These are phyloP conservation scores for Plebejus anna DNA, from an alignment of 2,888 invertebrate species.

Conservation along the genomic window DNA sequence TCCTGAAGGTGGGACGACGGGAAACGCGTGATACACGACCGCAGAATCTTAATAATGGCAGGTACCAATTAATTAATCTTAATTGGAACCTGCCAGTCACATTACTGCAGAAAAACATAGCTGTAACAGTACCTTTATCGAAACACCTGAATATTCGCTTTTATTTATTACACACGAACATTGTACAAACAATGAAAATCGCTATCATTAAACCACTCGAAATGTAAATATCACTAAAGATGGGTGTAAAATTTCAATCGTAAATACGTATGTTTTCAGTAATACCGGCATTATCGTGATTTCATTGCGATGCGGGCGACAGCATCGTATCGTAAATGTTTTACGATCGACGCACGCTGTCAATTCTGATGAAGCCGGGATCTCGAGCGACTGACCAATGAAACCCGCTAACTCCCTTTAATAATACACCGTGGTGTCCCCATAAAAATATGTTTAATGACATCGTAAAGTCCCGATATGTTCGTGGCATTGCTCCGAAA, in stretches of 20 bases:
- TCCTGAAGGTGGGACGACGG: too few species aligned
- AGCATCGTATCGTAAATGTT: constrained; percentile 54
- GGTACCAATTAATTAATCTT: too few species aligned
- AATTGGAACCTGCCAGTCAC: too few species aligned
- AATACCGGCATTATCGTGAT: constrained; percentile 48
- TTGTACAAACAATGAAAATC: constrained; percentile 4
- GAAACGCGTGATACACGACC: too few species aligned
- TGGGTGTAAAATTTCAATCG: constrained; percentile 36
- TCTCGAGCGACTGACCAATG: constrained; percentile 65
- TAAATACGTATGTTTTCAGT: constrained; percentile 42
- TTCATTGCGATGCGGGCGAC: constrained; percentile 47
- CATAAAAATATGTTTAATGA: constrained; percentile 79
- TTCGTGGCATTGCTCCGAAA: constrained; percentile 60
- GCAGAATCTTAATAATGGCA: too few species aligned
- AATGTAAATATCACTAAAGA: constrained; percentile 31
- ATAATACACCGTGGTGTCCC: constrained; percentile 68
- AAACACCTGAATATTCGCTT: neutral
- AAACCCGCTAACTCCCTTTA: constrained; percentile 61
- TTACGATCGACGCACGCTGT: constrained; percentile 61
- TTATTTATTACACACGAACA: constrained; percentile 4
- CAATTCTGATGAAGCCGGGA: constrained; percentile 61
- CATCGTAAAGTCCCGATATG: constrained; percentile 73
- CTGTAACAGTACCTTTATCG: neutral
- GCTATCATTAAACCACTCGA: constrained; percentile 2
- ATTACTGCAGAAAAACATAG: too few species aligned